phyloP scores from a whole-genome alignment of 2,113 vertebrate species.

The Panthera uncia region DNA sequence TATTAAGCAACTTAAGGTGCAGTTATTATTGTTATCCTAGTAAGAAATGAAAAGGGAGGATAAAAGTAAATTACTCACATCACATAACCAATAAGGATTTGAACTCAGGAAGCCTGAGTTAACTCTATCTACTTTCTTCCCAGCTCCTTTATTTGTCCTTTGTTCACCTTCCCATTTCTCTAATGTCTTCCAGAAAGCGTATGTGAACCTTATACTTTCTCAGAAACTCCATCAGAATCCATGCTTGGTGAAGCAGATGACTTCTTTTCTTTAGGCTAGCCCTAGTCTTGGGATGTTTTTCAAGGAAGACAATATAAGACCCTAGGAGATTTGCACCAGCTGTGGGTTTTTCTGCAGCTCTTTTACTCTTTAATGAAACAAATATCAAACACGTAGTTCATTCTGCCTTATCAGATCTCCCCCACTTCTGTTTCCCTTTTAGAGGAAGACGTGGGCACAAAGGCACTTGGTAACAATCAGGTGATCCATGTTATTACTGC shows the following conservation, averaged over 20 bases:
- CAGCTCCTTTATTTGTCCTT: neutral
- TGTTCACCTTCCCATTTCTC: neutral
- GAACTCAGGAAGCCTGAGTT: neutral
- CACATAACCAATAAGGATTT: neutral
- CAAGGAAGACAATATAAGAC: neutral
- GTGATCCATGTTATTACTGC: neutral
- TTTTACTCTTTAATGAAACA: neutral
- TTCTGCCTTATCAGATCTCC: neutral
- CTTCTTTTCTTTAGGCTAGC: neutral
- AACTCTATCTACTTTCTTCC: neutral
- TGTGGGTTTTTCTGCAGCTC: neutral
- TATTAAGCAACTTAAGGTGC: neutral
- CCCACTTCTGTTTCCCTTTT: neutral
- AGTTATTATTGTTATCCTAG: neutral
- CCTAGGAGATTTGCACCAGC: neutral
- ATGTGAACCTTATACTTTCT: neutral
- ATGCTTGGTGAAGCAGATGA: neutral
- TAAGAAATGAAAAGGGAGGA: neutral
- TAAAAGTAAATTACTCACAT: neutral
- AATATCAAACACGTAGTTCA: neutral
- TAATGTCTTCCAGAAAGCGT: neutral
- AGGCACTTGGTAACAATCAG: neutral
- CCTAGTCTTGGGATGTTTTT: neutral
- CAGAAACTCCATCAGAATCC: neutral
- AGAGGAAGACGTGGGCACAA: accelerated